Base-by-base conservation (phyloP, 2,797 vertebrate genomes). In the Hippopotamyrus pictus region DNA sequence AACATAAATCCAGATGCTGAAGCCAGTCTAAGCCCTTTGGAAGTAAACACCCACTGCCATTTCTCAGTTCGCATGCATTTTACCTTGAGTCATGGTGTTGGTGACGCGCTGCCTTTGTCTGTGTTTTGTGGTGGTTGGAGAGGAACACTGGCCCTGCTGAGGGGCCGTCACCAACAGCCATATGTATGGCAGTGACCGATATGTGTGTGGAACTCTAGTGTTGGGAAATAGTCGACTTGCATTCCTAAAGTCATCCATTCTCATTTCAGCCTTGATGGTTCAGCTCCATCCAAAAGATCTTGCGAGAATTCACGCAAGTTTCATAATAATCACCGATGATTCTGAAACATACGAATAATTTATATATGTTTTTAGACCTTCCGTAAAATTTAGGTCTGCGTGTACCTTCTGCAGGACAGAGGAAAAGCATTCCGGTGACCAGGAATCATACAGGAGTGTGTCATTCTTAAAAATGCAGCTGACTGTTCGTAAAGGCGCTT, bases 401-500 rank as follows among this genome's bases (percentile, higher is more conserved):
- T 5, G 50, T 33, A 14, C 3, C 46, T 51, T 50, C 48, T 29
- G n/a, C 83, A 25, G 22, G 11, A 85, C 83, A 85, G 19, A 85
- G 25, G 22, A 29, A 85, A 51, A 1, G 25, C 11, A 51, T 11
- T 22, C 5, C 22, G 5, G 3, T 25, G 22, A 51, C 48, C 9
- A 3, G 83, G 12, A 29, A 2, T 44, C 86, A 87, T 44, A 41
- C 73, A 79, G 46, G 82, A 84, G 41, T 84, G 6, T 22, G 3
- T 69, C 9, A 22, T 51, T 50, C 8, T 44, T 89, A 17, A 69
- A 33, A 83, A 44, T 65, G 19, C 69, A 22, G 50, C 84, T 88
- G 85, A 79, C 90, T 90, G 12, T 76, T 76, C 88, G 57, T 89
- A 90, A 93, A 90, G 57, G 54, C 1, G 11, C 3, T 14, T 17